A percentile compares a stretch with the other conserved stretches of the same genome.
Conservation (phyloP, 1,140 invertebrate species). For the Bombus confusus region DNA sequence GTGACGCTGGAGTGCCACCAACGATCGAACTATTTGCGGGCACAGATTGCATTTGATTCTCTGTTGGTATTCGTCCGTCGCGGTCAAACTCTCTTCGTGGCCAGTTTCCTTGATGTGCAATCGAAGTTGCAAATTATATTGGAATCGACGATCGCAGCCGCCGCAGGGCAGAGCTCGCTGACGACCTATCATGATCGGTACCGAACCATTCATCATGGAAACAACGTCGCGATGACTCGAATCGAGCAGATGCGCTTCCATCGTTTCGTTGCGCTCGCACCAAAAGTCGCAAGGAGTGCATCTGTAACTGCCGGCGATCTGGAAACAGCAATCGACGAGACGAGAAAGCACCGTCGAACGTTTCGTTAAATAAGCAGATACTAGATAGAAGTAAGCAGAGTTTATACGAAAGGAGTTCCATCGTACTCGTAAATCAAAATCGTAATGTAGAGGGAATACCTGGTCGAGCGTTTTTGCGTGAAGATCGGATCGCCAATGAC, state of each 20-base stretch:
- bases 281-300: constrained; percentile 90
- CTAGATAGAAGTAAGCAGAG: too few relatives aligned
- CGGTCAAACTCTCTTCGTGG: constrained; percentile 81
- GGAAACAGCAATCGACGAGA: neutral
- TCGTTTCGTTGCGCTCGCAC: constrained; percentile 85
- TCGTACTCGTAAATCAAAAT: too few relatives aligned
- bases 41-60: constrained; percentile 85
- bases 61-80: constrained; percentile 86
- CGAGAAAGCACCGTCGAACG: fast-evolving
- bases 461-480: constrained; percentile 83
- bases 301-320: constrained; percentile 85
- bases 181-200: constrained; percentile 90
- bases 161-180: constrained; percentile 85
- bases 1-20: constrained; percentile 87
- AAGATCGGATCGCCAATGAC: constrained; percentile 87
- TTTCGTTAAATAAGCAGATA: neutral
- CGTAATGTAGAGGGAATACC: constrained; percentile 1
- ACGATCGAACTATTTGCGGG: constrained; percentile 83
- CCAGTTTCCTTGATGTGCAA: constrained; percentile 84
- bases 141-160: constrained; percentile 85
- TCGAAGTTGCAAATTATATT: constrained; percentile 88
- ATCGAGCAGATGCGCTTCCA: constrained; percentile 88
- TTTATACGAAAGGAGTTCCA: too few relatives aligned
- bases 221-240: constrained; percentile 87
- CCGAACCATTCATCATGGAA: constrained; percentile 89